Base-by-base conservation (phyloP, 2,113 vertebrate genomes). In the Coryphaenoides rupestris region DNA sequence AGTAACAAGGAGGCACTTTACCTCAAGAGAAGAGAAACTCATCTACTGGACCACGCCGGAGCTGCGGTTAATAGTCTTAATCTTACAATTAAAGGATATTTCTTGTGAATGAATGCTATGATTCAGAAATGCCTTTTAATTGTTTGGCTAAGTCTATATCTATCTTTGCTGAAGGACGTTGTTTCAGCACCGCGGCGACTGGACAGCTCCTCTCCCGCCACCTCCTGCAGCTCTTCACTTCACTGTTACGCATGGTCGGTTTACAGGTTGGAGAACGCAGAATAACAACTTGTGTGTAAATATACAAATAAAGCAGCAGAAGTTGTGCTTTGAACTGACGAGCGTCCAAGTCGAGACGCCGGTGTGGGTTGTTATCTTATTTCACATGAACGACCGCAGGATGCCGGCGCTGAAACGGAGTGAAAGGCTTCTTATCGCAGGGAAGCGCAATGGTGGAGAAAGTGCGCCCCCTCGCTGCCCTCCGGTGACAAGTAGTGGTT, bases 71-170 rank as follows among this genome's bases (percentile, higher is more conserved):
- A 85, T 87, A 85, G 79, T 73, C 88, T 81, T 90, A 88, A 64
- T 77, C 54, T 92, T 92, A 92, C 90, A 92, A 91, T 92, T 92
- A 91, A 92, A 92, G 90, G 89, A 92, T 92, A 92, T 91, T 91
- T 92, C 90, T 89, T 87, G 87, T 60, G 72, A 81, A 68, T 60
- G 55, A 64, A 73, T 63, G n/a, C n/a, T n/a, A 62, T 14, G 74
- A 87, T 65, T 84, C 86, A 85, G 89, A 90, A 90, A 89, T 90
- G 83, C 86, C 87, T 79, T 74, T 91, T 90, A 92, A 91, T 91
- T 92, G 90, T 92, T 90, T 74, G 87, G 86, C 55, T 79, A 89
- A 84, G 89, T 90, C 5, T 87, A 71, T 78, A 65, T 62, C 62
- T 49, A 46, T 58, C 73, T n/a, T n/a, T n/a, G 60, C 73, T 54